These are phyloP conservation scores for Sebastes flavidus DNA, from an alignment of 2,797 vertebrate species.

Conservation along the genomic window DNA sequence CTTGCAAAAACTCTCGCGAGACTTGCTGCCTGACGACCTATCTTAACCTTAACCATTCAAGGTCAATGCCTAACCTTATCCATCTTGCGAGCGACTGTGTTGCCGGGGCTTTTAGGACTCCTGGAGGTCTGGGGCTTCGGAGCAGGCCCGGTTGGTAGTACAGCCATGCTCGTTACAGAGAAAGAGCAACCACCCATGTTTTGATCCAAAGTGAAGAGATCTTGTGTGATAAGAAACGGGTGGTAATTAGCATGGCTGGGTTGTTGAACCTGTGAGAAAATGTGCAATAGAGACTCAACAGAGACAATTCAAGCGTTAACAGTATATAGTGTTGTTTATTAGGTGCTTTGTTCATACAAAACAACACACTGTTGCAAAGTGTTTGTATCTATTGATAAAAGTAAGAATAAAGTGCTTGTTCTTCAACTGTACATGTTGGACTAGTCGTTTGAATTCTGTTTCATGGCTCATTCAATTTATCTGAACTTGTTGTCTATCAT, in stretches of 20 bases:
- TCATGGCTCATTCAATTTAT: constrained; percentile 16
- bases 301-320: constrained; percentile 44
- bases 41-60: too few species aligned
- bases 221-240: neutral
- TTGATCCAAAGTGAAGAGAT: neutral
- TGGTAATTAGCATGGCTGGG: neutral
- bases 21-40: too few species aligned
- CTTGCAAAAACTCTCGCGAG: too few species aligned
- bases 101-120: neutral
- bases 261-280: neutral
- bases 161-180: neutral
- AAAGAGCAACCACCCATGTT: neutral
- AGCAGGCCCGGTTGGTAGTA: neutral
- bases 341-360: constrained; percentile 68
- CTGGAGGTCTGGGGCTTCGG: neutral
- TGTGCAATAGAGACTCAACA: constrained; percentile 25
- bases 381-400: constrained; percentile 64
- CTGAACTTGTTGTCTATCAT: constrained; percentile 17
- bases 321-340: constrained; percentile 64
- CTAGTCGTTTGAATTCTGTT: constrained; percentile 22
- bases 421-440: constrained; percentile 50
- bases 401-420: constrained; percentile 72
- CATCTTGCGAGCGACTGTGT: too few species aligned
- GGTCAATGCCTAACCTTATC: too few species aligned
- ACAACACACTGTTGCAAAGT: constrained; percentile 60